A percentile compares a stretch with the other conserved stretches of the same genome.
phyloP scores from a whole-genome alignment of 2,888 invertebrate species.

The Idaea biselata region DNA sequence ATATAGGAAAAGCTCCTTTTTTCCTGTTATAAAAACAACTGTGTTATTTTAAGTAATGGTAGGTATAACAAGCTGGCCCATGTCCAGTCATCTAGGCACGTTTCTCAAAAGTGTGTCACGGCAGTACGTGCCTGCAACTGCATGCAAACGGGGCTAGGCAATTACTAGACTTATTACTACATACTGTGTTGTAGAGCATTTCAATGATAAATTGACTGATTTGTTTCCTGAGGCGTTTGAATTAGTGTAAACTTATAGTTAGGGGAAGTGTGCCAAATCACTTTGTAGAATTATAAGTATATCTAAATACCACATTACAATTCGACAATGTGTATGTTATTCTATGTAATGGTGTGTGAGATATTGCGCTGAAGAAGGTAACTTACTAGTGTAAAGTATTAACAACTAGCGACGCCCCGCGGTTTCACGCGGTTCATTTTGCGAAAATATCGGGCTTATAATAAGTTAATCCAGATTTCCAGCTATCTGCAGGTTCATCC shows the following conservation, averaged over 20 bases:
- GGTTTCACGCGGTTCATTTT: too few species aligned
- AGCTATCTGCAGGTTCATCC: too few species aligned
- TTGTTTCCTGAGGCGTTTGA: background rate
- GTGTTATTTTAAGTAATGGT: background rate
- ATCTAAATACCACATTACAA: too few species aligned
- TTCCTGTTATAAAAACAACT: background rate
- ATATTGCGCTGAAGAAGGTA: too few species aligned
- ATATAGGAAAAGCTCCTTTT: background rate
- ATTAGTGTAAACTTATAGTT: background rate
- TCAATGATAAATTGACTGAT: background rate
- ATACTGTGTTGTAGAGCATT: background rate
- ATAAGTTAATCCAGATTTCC: too few species aligned
- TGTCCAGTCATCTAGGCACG: slow-evolving; percentile 49
- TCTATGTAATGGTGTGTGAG: too few species aligned
- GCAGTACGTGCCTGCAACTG: slow-evolving; percentile 52
- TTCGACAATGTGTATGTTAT: too few species aligned
- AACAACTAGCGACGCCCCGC: too few species aligned
- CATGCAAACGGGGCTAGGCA: slow-evolving; percentile 54
- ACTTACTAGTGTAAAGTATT: too few species aligned
- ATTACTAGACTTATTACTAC: slow-evolving; percentile 34
- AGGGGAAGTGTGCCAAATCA: background rate
- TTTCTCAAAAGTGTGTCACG: slow-evolving; percentile 48
- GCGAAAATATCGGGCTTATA: too few species aligned
- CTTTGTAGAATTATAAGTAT: background rate
- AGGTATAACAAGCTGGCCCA: slow-evolving; percentile 20